phyloP scores from a whole-genome alignment of 2,888 invertebrate species.

The Amitus sp. region DNA sequence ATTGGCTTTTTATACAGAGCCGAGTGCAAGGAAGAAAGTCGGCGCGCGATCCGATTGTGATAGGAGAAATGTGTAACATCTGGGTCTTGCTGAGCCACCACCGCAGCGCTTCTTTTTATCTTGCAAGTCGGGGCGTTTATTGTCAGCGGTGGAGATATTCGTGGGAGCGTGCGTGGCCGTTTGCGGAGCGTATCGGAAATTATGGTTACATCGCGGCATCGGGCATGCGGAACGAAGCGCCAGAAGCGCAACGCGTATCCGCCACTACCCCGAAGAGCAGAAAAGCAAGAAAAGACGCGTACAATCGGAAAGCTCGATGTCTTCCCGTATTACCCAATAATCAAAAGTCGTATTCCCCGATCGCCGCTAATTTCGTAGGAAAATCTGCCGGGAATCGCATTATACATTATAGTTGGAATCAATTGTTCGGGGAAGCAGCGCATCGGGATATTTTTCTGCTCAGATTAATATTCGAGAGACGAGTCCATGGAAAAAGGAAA shows the following conservation, averaged over 20 bases:
- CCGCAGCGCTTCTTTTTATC: conserved; percentile 8
- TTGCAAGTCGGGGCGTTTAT: conserved; percentile 15
- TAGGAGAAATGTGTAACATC: conserved; percentile 27
- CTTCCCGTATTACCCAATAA: too few species aligned
- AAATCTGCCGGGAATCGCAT: too few species aligned
- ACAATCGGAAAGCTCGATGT: too few species aligned
- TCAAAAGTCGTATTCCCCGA: too few species aligned
- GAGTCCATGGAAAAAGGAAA: background rate
- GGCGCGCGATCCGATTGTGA: conserved; percentile 9
- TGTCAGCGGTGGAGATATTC: conserved; percentile 10
- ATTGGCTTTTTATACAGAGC: conserved; percentile 27
- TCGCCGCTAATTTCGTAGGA: too few species aligned
- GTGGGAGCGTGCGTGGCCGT: conserved; percentile 12
- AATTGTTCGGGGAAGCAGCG: too few species aligned
- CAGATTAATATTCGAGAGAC: background rate
- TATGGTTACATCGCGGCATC: conserved; percentile 6
- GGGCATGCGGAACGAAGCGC: conserved; percentile 4
- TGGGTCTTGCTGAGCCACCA: conserved; percentile 17
- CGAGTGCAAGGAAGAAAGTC: conserved; percentile 12
- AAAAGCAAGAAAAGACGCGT: background rate
- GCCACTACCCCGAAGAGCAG: conserved; percentile 19
- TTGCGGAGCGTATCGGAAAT: conserved; percentile 16
- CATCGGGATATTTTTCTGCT: conserved; percentile 4
- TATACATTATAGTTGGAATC: too few species aligned
- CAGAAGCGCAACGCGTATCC: conserved; percentile 15